phyloP scores from a whole-genome alignment of 2,797 vertebrate genomes.

The Eleutherodactylus coqui region DNA sequence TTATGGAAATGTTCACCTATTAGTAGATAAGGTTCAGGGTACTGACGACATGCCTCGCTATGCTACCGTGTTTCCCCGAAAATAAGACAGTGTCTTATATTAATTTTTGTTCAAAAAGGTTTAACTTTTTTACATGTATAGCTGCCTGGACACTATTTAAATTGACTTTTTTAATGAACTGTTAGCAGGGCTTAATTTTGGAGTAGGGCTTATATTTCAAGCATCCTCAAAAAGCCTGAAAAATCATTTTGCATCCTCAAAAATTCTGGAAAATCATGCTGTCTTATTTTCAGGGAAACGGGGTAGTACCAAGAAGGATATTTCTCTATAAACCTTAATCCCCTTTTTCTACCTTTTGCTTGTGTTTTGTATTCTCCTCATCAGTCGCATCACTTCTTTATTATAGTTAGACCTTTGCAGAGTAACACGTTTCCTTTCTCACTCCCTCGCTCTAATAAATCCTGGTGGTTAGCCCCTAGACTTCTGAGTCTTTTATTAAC shows the following conservation, averaged over 20 bases:
- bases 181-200: too few relatives aligned
- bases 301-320: neutral
- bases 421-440: neutral
- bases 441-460: neutral
- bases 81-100: too few relatives aligned
- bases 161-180: too few relatives aligned
- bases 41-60: neutral
- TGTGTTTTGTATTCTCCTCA: neutral
- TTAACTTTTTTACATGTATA: too few relatives aligned
- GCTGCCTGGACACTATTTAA: too few relatives aligned
- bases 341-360: neutral
- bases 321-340: neutral
- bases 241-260: too few relatives aligned
- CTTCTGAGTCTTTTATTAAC: constrained; percentile 14
- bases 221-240: too few relatives aligned
- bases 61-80: too few relatives aligned
- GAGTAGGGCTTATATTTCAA: too few relatives aligned
- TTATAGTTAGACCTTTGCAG: neutral
- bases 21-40: neutral
- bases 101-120: too few relatives aligned
- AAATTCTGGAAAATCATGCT: too few relatives aligned
- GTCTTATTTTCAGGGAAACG: too few relatives aligned
- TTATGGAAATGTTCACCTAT: neutral
- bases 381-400: neutral
- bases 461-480: neutral